Conservation (phyloP, 1,140 invertebrate species). For the Hesperophylax magnus region DNA sequence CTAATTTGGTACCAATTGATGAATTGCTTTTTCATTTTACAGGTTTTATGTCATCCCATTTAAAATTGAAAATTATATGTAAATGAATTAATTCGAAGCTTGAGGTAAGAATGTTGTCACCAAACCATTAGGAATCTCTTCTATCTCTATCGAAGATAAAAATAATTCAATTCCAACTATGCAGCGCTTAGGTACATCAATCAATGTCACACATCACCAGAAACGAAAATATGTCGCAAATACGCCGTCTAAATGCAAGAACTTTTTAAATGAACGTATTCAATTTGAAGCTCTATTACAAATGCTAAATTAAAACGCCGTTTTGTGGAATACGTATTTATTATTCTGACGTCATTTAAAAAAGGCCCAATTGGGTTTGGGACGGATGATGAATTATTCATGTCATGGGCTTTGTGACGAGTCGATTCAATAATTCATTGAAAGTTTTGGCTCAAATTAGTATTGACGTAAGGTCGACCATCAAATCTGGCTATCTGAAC, state of each 20-base stretch:
- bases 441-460: slow-evolving; percentile 1
- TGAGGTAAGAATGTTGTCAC: too few species aligned
- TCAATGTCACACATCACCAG: too few species aligned
- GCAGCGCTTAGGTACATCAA: too few species aligned
- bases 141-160: too few species aligned
- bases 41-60: too few species aligned
- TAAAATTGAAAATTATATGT: too few species aligned
- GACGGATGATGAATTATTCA: background rate
- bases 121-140: too few species aligned
- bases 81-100: too few species aligned
- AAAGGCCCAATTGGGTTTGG: background rate
- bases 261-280: background rate
- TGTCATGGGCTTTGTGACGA: background rate
- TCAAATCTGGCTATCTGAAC: too few species aligned
- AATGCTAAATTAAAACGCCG: background rate
- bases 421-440: background rate
- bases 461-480: background rate
- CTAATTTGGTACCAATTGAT: too few species aligned
- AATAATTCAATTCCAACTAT: too few species aligned
- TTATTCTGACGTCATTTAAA: background rate
- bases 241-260: background rate
- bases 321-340: background rate
- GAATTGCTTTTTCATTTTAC: too few species aligned
- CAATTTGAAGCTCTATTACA: background rate
- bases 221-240: background rate